Conservation (phyloP, 2,888 invertebrate genomes). For the Polydrusus pterygomalis region DNA sequence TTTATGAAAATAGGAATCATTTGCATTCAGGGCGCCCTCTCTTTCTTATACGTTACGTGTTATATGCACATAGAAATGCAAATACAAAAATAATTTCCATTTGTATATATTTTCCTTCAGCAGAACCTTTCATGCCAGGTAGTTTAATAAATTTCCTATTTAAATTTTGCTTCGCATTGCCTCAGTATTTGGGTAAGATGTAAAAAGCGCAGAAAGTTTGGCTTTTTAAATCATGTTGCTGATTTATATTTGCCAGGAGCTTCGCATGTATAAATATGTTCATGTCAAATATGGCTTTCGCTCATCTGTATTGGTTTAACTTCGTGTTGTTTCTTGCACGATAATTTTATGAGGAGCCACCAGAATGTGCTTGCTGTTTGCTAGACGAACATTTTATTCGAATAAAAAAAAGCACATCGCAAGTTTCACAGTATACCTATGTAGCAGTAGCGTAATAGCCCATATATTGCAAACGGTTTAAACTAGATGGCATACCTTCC, state of each 20-base stretch:
- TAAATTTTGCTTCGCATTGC: conserved; percentile 23
- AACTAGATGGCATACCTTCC: too few relatives aligned
- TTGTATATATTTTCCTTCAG: conserved; percentile 19
- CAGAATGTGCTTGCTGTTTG: too few relatives aligned
- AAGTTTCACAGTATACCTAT: too few relatives aligned
- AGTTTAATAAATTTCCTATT: conserved; percentile 26
- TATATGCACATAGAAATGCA: conserved; percentile 22
- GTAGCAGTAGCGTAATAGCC: too few relatives aligned
- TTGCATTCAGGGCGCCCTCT: background rate
- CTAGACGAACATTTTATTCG: too few relatives aligned
- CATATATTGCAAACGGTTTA: too few relatives aligned
- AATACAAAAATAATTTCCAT: conserved; percentile 23
- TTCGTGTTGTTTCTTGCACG: too few relatives aligned
- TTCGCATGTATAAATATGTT: conserved; percentile 11
- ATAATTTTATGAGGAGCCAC: too few relatives aligned
- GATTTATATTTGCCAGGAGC: conserved; percentile 20
- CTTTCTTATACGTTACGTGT: conserved; percentile 8
- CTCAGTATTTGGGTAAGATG: conserved; percentile 7
- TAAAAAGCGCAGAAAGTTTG: conserved; percentile 20
- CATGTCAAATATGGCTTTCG: background rate
- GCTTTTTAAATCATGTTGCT: conserved; percentile 28
- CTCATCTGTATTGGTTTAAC: too few relatives aligned
- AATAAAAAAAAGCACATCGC: too few relatives aligned
- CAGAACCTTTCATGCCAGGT: conserved; percentile 17
- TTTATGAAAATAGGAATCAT: background rate